Evolutionary conservation across 2,113 vertebrate species (phyloP).

Genomic region (Daubentonia madagascariensis): DNA sequence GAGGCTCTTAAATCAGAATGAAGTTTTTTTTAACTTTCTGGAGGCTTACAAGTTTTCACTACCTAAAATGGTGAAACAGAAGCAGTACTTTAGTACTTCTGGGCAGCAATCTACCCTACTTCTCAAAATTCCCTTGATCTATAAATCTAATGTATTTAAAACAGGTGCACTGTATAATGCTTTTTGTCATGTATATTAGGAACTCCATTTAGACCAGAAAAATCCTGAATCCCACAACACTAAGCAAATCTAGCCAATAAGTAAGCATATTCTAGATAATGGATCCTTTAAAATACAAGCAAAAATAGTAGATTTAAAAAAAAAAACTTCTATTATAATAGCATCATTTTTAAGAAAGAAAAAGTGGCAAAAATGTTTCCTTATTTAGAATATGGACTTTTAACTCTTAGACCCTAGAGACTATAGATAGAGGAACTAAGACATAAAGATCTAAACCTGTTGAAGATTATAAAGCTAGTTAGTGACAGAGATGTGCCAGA

Average conservation of each 20-base stretch:
- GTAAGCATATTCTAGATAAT: not conserved
- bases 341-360: not conserved
- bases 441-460: not conserved
- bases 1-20: not conserved
- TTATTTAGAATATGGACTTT: conserved; percentile 28
- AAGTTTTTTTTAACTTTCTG: not conserved
- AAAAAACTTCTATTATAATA: not conserved
- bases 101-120: not conserved
- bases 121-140: conserved; percentile 13
- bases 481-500: not conserved
- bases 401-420: not conserved
- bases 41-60: not conserved
- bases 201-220: conserved; percentile 27
- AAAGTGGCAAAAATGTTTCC: conserved; percentile 2
- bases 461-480: not conserved
- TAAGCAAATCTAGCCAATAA: not conserved
- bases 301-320: not conserved
- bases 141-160: not conserved
- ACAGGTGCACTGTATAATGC: not conserved
- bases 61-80: not conserved
- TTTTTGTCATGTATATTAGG: not conserved
- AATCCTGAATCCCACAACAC: not conserved
- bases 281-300: conserved; percentile 26
- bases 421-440: conserved; percentile 11
- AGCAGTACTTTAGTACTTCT: not conserved